Conservation (phyloP, 2,888 invertebrate genomes). For the Lathronympha strigana region DNA sequence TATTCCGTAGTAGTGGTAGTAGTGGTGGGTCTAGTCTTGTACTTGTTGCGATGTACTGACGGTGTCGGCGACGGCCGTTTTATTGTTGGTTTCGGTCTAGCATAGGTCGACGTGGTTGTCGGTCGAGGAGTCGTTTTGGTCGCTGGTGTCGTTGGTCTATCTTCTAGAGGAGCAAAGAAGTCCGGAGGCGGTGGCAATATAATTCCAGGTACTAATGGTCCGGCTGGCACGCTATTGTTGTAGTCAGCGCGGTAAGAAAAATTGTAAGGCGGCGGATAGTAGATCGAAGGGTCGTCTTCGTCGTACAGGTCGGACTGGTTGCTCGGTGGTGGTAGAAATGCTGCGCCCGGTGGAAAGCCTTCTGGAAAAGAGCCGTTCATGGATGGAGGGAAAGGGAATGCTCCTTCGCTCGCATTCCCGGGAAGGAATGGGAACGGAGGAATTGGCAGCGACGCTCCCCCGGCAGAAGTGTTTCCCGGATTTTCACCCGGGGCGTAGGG, state of each 20-base stretch:
- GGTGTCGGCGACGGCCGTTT: conserved; percentile 65
- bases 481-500: conserved; percentile 83
- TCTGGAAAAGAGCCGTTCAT: conserved; percentile 85
- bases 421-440: conserved; percentile 86
- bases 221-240: conserved; percentile 90
- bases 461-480: conserved; percentile 87
- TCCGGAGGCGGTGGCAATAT: conserved; percentile 94
- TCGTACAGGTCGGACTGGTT: conserved; percentile 91
- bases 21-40: conserved; percentile 68
- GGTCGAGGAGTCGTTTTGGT: conserved; percentile 63
- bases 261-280: conserved; percentile 96
- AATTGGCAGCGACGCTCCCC: conserved; percentile 86
- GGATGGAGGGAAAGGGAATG: conserved; percentile 82
- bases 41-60: conserved; percentile 66
- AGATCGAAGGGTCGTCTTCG: conserved; percentile 95
- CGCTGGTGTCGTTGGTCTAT: conserved; percentile 66
- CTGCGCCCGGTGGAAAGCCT: conserved; percentile 83
- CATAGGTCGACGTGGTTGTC: conserved; percentile 56
- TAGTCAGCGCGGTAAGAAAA: conserved; percentile 93
- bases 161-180: conserved; percentile 90
- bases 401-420: conserved; percentile 83
- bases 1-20: conserved; percentile 70
- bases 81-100: conserved; percentile 66
- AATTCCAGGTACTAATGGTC: conserved; percentile 94
- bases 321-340: conserved; percentile 87